Conservation (phyloP, 2,888 invertebrate genomes). For the Dryobota labecula region DNA sequence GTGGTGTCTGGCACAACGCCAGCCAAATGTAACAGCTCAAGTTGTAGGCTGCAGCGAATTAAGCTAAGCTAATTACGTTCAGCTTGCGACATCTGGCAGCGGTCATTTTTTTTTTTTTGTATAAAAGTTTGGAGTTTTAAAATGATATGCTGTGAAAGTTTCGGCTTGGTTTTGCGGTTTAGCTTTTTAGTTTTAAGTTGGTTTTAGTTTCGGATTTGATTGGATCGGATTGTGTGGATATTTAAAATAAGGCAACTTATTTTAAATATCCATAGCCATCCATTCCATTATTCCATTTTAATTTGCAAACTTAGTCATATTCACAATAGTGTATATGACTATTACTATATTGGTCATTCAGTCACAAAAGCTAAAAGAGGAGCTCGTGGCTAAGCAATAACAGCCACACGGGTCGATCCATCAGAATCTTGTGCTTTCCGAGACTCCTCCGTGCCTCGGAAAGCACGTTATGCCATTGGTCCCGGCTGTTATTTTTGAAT, state of each 20-base stretch:
- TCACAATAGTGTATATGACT: too few relatives aligned
- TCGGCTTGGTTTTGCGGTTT: not conserved
- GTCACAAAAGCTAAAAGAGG: not conserved
- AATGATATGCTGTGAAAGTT: not conserved
- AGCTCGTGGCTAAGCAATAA: too few relatives aligned
- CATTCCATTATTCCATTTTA: too few relatives aligned
- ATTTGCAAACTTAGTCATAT: too few relatives aligned
- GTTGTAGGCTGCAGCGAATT: constrained; percentile 63
- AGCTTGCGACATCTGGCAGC: constrained; percentile 38
- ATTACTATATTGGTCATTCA: not conserved
- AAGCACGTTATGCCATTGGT: too few relatives aligned
- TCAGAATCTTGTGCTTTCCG: too few relatives aligned
- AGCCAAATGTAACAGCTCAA: constrained; percentile 65
- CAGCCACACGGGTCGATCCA: too few relatives aligned
- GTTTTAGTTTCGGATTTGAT: not conserved
- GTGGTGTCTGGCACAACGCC: constrained; percentile 76
- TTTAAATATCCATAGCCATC: too few relatives aligned
- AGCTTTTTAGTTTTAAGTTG: not conserved
- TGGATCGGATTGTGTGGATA: not conserved
- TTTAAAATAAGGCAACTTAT: too few relatives aligned
- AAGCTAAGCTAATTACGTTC: constrained; percentile 61
- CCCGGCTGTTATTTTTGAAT: too few relatives aligned
- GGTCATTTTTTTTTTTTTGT: constrained; percentile 38
- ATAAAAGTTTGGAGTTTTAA: constrained; percentile 33
- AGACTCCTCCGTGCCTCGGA: too few relatives aligned